phyloP scores from a whole-genome alignment of 2,797 vertebrate species.

The Leucoraja ocellata region DNA sequence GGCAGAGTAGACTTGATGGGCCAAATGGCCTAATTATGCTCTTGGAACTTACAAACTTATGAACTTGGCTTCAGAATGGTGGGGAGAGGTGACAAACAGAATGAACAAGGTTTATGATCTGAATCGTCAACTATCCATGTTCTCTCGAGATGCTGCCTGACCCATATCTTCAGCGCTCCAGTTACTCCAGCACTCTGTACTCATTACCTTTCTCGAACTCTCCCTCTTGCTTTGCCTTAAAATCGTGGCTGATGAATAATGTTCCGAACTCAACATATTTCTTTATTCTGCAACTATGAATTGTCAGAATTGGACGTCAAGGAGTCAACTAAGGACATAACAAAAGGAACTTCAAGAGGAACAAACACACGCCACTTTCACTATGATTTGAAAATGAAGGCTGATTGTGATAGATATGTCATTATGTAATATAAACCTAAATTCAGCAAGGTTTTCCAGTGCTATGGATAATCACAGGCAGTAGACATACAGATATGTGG shows the following conservation, averaged over 20 bases:
- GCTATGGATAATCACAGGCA: not conserved
- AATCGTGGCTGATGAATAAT: not conserved
- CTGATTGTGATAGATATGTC: constrained; percentile 1
- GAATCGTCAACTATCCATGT: no score
- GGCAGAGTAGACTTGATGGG: no score
- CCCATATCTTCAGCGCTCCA: no score
- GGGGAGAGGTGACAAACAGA: no score
- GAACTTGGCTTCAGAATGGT: no score
- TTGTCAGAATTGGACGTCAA: not conserved
- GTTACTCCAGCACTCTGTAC: no score
- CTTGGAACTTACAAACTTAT: no score
- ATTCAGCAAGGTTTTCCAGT: no score
- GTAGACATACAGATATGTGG: not conserved
- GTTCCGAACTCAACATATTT: not conserved
- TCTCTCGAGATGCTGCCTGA: no score
- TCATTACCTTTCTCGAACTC: constrained; percentile 11
- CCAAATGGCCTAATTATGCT: no score
- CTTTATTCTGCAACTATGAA: not conserved
- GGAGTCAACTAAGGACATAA: not conserved
- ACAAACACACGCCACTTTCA: not conserved
- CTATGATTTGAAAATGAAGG: not conserved
- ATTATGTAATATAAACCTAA: not conserved
- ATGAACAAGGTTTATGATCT: no score
- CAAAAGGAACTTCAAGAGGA: not conserved
- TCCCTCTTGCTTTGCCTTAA: not conserved